Base-by-base conservation (phyloP, 2,113 vertebrate species). In the Hepsetus odoe region DNA sequence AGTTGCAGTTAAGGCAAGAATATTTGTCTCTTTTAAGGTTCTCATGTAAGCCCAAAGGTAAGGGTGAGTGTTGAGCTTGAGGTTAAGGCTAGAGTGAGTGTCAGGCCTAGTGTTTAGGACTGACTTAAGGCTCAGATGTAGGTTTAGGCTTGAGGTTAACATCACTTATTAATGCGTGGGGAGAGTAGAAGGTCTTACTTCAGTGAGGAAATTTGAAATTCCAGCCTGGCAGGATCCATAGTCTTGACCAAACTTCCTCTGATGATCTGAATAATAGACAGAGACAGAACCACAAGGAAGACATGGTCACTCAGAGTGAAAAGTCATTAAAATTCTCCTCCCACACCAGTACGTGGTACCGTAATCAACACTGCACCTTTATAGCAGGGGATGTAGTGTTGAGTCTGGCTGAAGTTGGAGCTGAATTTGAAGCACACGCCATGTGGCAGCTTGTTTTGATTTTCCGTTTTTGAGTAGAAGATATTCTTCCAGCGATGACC, bases 401-500 rank as follows among this genome's bases (percentile, higher is more conserved):
- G 46, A 86, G 81, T 64, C 72, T 86, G 75, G 79, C 76, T 82
- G 72, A 99, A 93, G 86, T 96, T 87, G n/a, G 91, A 82, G 76
- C 90, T 87, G 33, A 96, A 81, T 64, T 84, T 90, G 88, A 95
- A 98, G 88, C 97, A 98, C 81, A 96, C 83, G 28, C 98, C 97
- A 0, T 91, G 79, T 0, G 98, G 97, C 33, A 96, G 90, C 78
- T 97, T 97, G 88, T 94, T 92, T 53, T 95, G 93, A 65, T 77
- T 87, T 75, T 89, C 90, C 65, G 62, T 90, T 40, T 80, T 90
- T 4, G 92, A 81, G 20, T 95, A 95, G 89, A 76, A 95, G 76
- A 97, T 78, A 65, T 99, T 99, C 92, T 98, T 98, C 98, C 97
- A 99, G 49, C 96, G 94, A 83, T 99, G 98, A 55, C 95, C 95